phyloP scores from a whole-genome alignment of 2,888 invertebrate species.

The Drosophila bunnanda region DNA sequence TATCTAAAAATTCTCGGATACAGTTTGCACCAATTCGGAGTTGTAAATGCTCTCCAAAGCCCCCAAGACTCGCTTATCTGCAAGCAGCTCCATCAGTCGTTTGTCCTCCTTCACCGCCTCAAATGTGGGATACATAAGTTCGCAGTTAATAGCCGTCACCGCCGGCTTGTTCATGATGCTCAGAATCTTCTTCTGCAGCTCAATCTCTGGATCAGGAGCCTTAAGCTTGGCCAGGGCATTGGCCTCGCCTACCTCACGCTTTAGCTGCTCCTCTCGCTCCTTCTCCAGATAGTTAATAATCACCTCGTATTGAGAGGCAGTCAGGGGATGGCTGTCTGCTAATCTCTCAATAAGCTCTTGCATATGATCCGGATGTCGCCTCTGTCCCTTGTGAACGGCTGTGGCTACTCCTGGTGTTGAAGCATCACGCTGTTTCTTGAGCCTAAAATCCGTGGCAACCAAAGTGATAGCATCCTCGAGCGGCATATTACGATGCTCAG shows the following conservation, averaged over 20 bases:
- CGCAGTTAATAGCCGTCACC: conserved; percentile 78
- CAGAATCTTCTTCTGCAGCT: conserved; percentile 84
- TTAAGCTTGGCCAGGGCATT: conserved; percentile 73
- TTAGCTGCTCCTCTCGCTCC: conserved; percentile 90
- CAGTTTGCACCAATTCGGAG: conserved; percentile 78
- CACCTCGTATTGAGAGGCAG: conserved; percentile 91
- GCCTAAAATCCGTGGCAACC: conserved; percentile 89
- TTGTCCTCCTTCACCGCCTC: conserved; percentile 80
- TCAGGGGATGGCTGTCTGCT: conserved; percentile 92
- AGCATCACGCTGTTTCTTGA: conserved; percentile 86
- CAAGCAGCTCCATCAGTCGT: conserved; percentile 87
- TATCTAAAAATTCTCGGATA: conserved; percentile 67
- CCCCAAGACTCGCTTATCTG: conserved; percentile 91
- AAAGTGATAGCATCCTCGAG: conserved; percentile 94
- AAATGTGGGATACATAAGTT: conserved; percentile 78
- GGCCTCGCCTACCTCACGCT: conserved; percentile 90
- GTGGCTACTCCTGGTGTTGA: neutral
- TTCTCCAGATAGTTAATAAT: conserved; percentile 90
- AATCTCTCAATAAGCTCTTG: conserved; percentile 91
- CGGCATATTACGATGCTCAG: conserved; percentile 98
- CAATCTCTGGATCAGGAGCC: conserved; percentile 84
- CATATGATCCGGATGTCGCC: conserved; percentile 88
- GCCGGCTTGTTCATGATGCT: conserved; percentile 84
- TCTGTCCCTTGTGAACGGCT: conserved; percentile 83
- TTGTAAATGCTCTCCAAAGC: conserved; percentile 89